Conservation (phyloP, 2,797 vertebrate genomes). For the Gallinago nigripennis region DNA sequence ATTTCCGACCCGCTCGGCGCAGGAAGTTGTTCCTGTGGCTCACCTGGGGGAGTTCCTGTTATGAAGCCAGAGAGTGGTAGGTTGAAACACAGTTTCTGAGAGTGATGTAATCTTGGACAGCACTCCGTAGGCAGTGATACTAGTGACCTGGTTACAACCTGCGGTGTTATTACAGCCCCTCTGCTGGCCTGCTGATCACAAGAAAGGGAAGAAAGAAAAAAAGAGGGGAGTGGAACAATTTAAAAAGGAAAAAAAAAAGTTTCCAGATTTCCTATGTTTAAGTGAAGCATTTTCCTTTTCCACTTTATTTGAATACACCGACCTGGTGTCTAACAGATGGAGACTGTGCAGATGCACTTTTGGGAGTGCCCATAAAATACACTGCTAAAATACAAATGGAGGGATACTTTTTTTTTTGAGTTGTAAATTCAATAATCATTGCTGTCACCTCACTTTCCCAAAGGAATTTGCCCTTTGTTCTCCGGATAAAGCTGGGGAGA, state of each 20-base stretch:
- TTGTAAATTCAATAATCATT: constrained; percentile 50
- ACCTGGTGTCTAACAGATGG: constrained; percentile 68
- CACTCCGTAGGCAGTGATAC: constrained; percentile 64
- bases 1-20: constrained; percentile 73
- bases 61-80: constrained; percentile 69
- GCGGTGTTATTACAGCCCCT: constrained; percentile 75
- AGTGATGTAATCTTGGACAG: constrained; percentile 78
- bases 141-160: constrained; percentile 77
- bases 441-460: constrained; percentile 58
- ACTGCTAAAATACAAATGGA: constrained; percentile 52
- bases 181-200: constrained; percentile 70
- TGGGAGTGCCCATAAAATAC: constrained; percentile 39
- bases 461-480: constrained; percentile 61
- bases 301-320: constrained; percentile 60
- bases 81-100: constrained; percentile 67
- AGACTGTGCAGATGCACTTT: constrained; percentile 65
- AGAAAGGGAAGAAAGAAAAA: constrained; percentile 68
- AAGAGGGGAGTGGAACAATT: constrained; percentile 68
- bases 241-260: constrained; percentile 72
- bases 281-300: constrained; percentile 74
- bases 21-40: constrained; percentile 78
- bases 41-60: constrained; percentile 84
- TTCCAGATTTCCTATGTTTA: constrained; percentile 81
- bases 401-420: not conserved
- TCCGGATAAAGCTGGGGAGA: constrained; percentile 62